phyloP scores from a whole-genome alignment of 2,113 vertebrate species.

The Passer domesticus region DNA sequence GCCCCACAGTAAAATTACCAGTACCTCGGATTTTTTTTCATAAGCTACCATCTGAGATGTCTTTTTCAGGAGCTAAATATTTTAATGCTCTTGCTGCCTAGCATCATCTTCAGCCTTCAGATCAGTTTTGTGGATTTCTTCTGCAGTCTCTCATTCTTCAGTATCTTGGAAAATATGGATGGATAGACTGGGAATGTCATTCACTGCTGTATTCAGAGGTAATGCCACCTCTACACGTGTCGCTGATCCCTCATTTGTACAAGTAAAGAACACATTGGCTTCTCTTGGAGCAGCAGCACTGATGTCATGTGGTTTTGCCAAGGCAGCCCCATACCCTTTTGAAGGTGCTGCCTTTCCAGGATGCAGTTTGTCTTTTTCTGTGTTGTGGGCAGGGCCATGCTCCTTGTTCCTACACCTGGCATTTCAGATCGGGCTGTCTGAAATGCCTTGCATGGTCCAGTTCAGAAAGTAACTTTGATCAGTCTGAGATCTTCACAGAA shows the following conservation, averaged over 20 bases:
- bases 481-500: not conserved
- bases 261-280: too few relatives aligned
- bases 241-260: fast-evolving
- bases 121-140: not conserved
- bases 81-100: not conserved
- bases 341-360: not conserved
- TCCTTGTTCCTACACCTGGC: not conserved
- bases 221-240: fast-evolving
- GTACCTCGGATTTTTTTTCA: not conserved
- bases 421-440: not conserved
- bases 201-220: not conserved
- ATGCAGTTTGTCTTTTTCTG: fast-evolving
- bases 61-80: not conserved
- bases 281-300: not conserved
- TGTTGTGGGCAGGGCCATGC: fast-evolving
- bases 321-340: not conserved
- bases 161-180: not conserved
- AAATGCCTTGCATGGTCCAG: fast-evolving
- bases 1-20: not conserved
- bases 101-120: not conserved
- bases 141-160: not conserved
- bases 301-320: fast-evolving
- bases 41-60: not conserved
- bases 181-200: fast-evolving
- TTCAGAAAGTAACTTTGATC: not conserved